Evolutionary conservation across 2,888 invertebrate genomes (phyloP), one percentile per base, ranked within the genome.

Genomic region (Odontocerum albicorne): DNA sequence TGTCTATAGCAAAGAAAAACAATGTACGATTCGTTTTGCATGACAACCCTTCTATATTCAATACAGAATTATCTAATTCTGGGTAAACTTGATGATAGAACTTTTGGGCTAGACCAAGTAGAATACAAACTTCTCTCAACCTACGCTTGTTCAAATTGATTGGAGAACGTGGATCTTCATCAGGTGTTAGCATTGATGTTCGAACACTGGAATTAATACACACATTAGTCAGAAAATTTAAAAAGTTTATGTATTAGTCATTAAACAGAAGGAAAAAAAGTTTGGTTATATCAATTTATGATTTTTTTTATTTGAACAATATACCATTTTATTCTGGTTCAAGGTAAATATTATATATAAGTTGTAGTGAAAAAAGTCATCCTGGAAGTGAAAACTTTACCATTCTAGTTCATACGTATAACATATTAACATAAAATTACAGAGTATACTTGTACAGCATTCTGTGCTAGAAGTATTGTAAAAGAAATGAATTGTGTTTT

Each of bases 1-100:
- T 87, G 67, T 93, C 92, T 63, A 93, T 79, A 1, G 88, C 87
- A 27, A 90, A 71, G 59, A 88, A 77, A 8, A 76, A 72, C 45
- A 88, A 66, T 10, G 83, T 82, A 62, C 71, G 72, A 66, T 89
- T 88, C 2, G 75, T 54, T 57, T 66, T 67, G 64, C 84, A 84
- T 0, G 75, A 71, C 20, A 82, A 64, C 0, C 83, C 83, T 1
- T 68, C 67, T 4, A 81, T 65, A n/a, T 66, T 64, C 0, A 16
- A n/a, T 6, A 71, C 68, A n/a, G 71, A 61, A 35, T 73, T 70
- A 4, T 64, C 68, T 27, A 57, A 66, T 2, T 63, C 62, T 0
- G 71, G 75, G 17, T 67, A 68, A 2, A 77, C 66, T 0, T 72
- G 72, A 0, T 71, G 66, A 0, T 72, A 71, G 50, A 73, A 62